phyloP scores from a whole-genome alignment of 2,113 vertebrate genomes.

The Amazona guildingii region DNA sequence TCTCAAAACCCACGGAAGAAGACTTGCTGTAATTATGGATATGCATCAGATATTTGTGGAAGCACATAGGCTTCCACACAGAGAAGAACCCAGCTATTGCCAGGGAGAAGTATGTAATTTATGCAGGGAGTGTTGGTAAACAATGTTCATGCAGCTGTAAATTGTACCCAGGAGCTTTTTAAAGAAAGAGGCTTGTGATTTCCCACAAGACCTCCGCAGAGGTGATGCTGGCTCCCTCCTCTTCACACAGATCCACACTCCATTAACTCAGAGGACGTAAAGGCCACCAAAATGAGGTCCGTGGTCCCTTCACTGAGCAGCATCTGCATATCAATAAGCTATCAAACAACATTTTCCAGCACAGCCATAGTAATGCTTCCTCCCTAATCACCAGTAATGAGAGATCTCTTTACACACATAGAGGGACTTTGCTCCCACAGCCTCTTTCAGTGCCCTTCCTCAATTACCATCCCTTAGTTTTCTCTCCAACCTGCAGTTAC shows the following conservation, averaged over 20 bases:
- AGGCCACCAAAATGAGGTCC: not conserved
- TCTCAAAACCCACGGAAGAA: not conserved
- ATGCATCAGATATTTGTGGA: not conserved
- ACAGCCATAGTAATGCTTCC: not conserved
- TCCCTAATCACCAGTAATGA: constrained; percentile 23
- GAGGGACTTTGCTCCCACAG: not conserved
- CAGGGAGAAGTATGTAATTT: not conserved
- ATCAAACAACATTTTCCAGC: not conserved
- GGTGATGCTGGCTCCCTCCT: not conserved
- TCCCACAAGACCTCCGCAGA: not conserved
- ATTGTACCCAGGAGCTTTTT: not conserved
- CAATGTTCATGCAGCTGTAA: not conserved
- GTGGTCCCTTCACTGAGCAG: not conserved
- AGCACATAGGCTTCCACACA: not conserved
- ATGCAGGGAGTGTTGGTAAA: not conserved
- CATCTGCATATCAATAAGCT: not conserved
- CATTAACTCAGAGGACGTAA: not conserved
- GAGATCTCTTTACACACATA: not conserved
- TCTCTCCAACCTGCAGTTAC: constrained; percentile 20
- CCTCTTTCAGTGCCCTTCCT: not conserved
- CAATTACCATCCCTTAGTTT: not conserved
- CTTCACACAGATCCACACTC: not conserved
- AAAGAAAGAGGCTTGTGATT: not conserved
- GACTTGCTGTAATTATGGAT: not conserved
- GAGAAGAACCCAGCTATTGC: not conserved